These are phyloP conservation scores for Drosophila melanogaster DNA, from an alignment of 1,140 invertebrate species.

Conservation along the genomic window Release_6_plus_ISO1_MT NT_037436.4:15172001-15172500, in stretches of 20 bases:
- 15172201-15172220: slow-evolving; percentile 80
- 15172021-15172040: slow-evolving; percentile 5
- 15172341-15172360: slow-evolving; percentile 13
- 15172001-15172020: no score
- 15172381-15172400: slow-evolving; percentile 68
- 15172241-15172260: slow-evolving; percentile 52
- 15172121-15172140: background rate
- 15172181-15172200: slow-evolving; percentile 75
- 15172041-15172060: slow-evolving; percentile 26
- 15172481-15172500: background rate
- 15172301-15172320: slow-evolving; percentile 34
- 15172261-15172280: slow-evolving; percentile 71
- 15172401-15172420: slow-evolving; percentile 21
- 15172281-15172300: slow-evolving; percentile 75
- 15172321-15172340: background rate
- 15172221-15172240: slow-evolving; percentile 79
- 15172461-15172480: slow-evolving; percentile 32
- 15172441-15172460: slow-evolving; percentile 21
- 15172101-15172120: slow-evolving; percentile 78
- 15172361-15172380: slow-evolving; percentile 77
- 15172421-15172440: slow-evolving; percentile 27
- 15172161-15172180: background rate
- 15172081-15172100: slow-evolving; percentile 81
- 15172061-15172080: slow-evolving; percentile 80
- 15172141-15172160: background rate